These are phyloP conservation scores for Eleginops maclovinus DNA, from an alignment of 2,113 vertebrate genomes.

Conservation along the genomic window DNA sequence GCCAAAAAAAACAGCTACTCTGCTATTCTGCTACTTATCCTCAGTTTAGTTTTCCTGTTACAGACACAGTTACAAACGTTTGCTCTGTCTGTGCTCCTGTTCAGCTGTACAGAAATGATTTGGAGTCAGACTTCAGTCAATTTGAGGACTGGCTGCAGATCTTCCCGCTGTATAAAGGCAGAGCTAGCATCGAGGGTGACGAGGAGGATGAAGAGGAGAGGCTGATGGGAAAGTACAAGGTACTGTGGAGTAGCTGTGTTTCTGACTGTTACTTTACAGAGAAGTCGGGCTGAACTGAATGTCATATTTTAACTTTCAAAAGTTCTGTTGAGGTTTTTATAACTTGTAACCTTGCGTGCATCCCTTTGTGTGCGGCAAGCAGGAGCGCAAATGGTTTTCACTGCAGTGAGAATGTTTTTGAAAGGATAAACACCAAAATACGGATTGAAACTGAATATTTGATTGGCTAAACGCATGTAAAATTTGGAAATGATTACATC, in stretches of 20 bases:
- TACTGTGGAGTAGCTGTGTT: slow-evolving; percentile 46
- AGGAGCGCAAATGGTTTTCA: too few species aligned
- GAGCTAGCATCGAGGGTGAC: slow-evolving; percentile 84
- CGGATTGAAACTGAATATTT: too few species aligned
- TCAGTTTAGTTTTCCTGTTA: background rate
- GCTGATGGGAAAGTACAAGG: slow-evolving; percentile 96
- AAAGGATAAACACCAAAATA: too few species aligned
- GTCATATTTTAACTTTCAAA: too few species aligned
- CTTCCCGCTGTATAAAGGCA: slow-evolving; percentile 90
- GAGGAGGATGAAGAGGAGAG: slow-evolving; percentile 87
- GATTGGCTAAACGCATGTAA: too few species aligned
- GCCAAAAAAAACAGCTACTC: background rate
- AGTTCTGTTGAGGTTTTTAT: too few species aligned
- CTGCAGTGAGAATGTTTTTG: too few species aligned
- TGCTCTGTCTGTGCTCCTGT: slow-evolving; percentile 28
- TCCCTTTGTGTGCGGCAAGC: too few species aligned
- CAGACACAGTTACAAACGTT: background rate
- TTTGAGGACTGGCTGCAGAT: slow-evolving; percentile 94
- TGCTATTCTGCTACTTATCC: too few species aligned
- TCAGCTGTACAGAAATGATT: slow-evolving; percentile 89
- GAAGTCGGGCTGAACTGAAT: too few species aligned
- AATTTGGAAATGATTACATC: too few species aligned
- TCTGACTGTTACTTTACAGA: background rate
- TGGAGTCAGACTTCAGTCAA: slow-evolving; percentile 91
- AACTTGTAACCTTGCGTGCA: too few species aligned